Conservation (phyloP, 2,113 vertebrate genomes). For the Struthio camelus region DNA sequence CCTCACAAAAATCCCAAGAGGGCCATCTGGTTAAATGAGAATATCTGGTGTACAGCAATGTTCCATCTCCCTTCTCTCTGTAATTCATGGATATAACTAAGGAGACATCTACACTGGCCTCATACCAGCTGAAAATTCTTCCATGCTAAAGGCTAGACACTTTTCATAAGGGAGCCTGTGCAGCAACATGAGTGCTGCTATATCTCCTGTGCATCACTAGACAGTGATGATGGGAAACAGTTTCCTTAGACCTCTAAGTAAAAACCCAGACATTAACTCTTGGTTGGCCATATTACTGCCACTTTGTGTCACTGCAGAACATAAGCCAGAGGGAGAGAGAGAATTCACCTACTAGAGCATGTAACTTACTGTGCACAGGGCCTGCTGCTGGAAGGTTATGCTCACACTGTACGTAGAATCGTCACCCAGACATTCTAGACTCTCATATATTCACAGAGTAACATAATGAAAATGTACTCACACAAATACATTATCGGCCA, state of each 20-base stretch:
- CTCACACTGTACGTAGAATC: not conserved
- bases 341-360: not conserved
- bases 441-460: not conserved
- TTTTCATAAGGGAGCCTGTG: not conserved
- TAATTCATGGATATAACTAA: not conserved
- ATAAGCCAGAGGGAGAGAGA: not conserved
- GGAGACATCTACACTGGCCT: not conserved
- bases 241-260: not conserved
- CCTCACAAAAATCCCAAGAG: not conserved
- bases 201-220: not conserved
- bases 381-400: not conserved
- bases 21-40: not conserved
- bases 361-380: not conserved
- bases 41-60: not conserved
- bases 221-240: not conserved
- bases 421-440: conserved; percentile 2
- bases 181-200: not conserved
- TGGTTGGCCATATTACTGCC: not conserved
- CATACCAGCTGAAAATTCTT: not conserved
- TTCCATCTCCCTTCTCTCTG: not conserved
- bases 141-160: not conserved
- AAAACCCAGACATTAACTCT: not conserved
- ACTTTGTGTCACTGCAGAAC: not conserved
- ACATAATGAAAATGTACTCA: not conserved
- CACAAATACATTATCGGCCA: not conserved